A percentile compares a stretch with the other conserved stretches of the same genome.
Evolutionary conservation across 2,797 vertebrate genomes (phyloP).

Genomic region (Anisognathus igniventris): DNA sequence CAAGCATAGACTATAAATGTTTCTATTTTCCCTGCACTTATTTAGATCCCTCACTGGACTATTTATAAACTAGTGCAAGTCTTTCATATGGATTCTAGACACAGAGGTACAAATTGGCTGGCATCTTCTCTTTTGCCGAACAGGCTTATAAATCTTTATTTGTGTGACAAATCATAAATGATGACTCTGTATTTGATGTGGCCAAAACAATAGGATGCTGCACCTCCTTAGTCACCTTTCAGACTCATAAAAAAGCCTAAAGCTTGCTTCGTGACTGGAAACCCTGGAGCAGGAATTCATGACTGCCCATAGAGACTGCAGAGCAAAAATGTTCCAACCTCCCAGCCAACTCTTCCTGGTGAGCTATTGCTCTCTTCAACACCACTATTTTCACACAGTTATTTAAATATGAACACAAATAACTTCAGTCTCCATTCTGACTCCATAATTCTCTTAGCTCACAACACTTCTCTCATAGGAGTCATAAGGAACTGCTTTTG

Average conservation of each 20-base stretch:
- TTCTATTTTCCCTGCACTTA: background rate
- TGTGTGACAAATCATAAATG: background rate
- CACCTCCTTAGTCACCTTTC: background rate
- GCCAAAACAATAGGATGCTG: background rate
- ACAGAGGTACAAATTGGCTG: background rate
- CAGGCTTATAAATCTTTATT: background rate
- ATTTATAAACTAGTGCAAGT: background rate
- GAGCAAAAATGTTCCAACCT: background rate
- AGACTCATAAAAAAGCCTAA: background rate
- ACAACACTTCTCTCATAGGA: background rate
- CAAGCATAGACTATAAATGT: background rate
- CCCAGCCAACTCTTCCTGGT: background rate
- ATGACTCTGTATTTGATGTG: background rate
- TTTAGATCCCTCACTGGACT: background rate
- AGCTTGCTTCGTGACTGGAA: background rate
- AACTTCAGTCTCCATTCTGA: background rate
- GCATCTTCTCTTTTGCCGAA: background rate
- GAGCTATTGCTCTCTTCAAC: background rate
- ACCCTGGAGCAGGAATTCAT: background rate
- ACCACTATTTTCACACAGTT: background rate
- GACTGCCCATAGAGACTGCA: background rate
- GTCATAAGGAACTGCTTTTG: background rate
- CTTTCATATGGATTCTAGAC: background rate
- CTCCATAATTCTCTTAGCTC: background rate
- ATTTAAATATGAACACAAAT: background rate